Conservation (phyloP, 2,113 vertebrate genomes). For the Nesogale talazaci region DNA sequence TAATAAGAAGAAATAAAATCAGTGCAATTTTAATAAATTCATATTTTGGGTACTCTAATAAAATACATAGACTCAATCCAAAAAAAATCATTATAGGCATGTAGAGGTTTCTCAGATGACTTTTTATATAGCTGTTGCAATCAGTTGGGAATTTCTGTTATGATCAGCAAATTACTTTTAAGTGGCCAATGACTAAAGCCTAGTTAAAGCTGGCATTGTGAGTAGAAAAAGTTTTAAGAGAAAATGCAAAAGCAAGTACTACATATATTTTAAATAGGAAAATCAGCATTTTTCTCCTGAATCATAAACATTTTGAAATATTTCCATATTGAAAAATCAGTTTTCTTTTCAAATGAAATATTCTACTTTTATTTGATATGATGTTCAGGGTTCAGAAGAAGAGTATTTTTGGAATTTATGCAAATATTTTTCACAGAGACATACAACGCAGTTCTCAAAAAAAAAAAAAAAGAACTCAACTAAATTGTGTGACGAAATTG, state of each 20-base stretch:
- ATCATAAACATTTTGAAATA: background rate
- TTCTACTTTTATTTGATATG: background rate
- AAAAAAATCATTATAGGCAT: background rate
- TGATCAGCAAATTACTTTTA: background rate
- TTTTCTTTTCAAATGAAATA: slow-evolving; percentile 10
- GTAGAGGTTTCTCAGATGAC: background rate
- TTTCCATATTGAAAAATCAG: background rate
- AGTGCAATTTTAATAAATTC: background rate
- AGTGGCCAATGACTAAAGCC: background rate
- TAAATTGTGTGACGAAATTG: slow-evolving; percentile 34
- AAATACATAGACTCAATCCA: background rate
- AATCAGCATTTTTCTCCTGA: slow-evolving; percentile 20
- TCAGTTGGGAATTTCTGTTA: background rate
- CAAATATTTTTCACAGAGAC: slow-evolving; percentile 18
- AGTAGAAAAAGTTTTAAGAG: background rate
- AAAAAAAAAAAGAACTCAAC: slow-evolving; percentile 50
- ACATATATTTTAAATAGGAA: background rate
- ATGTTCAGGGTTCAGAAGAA: background rate
- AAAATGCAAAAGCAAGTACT: background rate
- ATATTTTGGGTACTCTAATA: background rate
- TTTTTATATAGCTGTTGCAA: slow-evolving; percentile 2
- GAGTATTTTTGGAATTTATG: slow-evolving; percentile 28
- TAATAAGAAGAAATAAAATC: background rate
- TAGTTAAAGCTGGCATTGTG: background rate
- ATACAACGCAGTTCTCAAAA: slow-evolving; percentile 12